A percentile compares a stretch with the other conserved stretches of the same genome.
These are phyloP conservation scores for Anguilla megastoma DNA, from an alignment of 2,797 vertebrate genomes.

Conservation along the genomic window DNA sequence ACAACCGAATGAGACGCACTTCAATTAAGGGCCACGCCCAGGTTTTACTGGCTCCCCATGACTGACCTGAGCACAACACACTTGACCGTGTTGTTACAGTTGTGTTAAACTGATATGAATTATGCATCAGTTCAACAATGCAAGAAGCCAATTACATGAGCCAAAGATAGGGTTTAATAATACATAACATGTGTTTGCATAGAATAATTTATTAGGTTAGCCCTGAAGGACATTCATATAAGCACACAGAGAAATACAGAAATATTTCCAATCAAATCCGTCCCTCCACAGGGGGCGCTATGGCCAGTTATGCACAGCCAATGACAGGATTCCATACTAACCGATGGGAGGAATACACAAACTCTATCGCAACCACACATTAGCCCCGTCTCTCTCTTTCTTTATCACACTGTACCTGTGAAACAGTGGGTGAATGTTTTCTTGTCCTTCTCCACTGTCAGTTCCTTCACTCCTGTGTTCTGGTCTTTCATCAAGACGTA, in stretches of 20 bases:
- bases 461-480: constrained; percentile 85
- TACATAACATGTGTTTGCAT: too few species aligned
- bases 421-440: constrained; percentile 92
- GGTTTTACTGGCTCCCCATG: not conserved
- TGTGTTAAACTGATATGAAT: not conserved
- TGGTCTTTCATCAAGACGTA: constrained; percentile 87
- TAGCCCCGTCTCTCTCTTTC: not conserved
- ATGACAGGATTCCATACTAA: too few species aligned
- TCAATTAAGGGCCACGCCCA: not conserved
- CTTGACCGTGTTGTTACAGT: not conserved
- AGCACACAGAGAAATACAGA: too few species aligned
- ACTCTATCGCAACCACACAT: not conserved
- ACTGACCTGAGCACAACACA: not conserved
- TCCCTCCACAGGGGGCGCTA: too few species aligned
- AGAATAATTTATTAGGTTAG: too few species aligned
- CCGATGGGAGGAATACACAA: not conserved
- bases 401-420: constrained; percentile 73
- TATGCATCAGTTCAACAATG: too few species aligned
- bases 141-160: too few species aligned
- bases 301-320: too few species aligned
- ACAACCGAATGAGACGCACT: not conserved
- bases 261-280: too few species aligned
- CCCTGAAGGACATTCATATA: too few species aligned
- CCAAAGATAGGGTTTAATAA: too few species aligned
- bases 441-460: constrained; percentile 90